Conservation (phyloP, 2,888 invertebrate genomes). For the Spodoptera exigua region DNA sequence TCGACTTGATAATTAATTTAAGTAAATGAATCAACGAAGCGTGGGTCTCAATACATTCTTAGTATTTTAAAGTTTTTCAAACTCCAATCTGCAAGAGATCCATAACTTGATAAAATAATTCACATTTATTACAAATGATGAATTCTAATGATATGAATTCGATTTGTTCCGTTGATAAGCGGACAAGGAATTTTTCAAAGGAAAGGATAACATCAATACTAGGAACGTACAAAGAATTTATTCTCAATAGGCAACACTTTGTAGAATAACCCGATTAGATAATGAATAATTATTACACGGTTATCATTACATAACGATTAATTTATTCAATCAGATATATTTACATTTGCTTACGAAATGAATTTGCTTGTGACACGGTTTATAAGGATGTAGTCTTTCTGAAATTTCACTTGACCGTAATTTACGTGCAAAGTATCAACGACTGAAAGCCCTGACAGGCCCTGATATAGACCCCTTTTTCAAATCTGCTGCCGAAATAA, state of each 20-base stretch:
- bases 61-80: slow-evolving; percentile 46
- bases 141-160: slow-evolving; percentile 24
- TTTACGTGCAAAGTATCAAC: slow-evolving; percentile 42
- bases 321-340: no score
- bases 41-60: slow-evolving; percentile 52
- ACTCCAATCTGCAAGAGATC: slow-evolving; percentile 41
- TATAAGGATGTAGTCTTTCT: no score
- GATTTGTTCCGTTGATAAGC: slow-evolving; percentile 22
- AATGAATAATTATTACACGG: no score
- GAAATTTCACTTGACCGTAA: slow-evolving; percentile 32
- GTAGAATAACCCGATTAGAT: no score
- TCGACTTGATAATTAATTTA: slow-evolving; percentile 59
- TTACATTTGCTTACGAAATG: no score
- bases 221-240: background rate
- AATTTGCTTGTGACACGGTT: no score
- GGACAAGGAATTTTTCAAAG: background rate
- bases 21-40: slow-evolving; percentile 57
- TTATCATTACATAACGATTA: no score
- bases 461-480: slow-evolving; percentile 30
- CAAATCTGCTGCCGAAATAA: slow-evolving; percentile 54
- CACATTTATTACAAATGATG: slow-evolving; percentile 19
- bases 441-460: slow-evolving; percentile 9
- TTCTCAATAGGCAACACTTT: background rate
- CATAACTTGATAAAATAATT: slow-evolving; percentile 51
- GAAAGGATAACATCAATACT: slow-evolving; percentile 30